Evolutionary conservation across 2,888 invertebrate genomes (phyloP).

Genomic region (Drosophila mercatorum): DNA sequence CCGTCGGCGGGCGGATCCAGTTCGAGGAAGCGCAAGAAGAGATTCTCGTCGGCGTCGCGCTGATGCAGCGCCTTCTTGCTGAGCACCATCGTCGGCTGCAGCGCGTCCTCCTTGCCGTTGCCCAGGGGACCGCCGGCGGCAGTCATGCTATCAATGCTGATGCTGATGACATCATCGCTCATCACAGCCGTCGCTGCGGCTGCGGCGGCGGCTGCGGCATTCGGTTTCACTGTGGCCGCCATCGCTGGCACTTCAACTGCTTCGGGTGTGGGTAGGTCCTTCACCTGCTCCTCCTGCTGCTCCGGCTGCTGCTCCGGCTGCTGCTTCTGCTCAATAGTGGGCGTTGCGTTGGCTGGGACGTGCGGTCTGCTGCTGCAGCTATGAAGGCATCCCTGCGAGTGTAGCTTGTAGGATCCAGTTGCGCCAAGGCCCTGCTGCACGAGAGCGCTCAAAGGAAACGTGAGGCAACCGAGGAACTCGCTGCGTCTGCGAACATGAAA

Average conservation of each 20-base stretch:
- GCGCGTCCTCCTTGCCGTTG: slow-evolving; percentile 41
- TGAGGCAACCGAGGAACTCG: slow-evolving; percentile 97
- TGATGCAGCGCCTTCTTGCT: slow-evolving; percentile 87
- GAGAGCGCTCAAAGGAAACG: slow-evolving; percentile 93
- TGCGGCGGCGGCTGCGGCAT: slow-evolving; percentile 8
- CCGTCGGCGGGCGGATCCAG: slow-evolving; percentile 87
- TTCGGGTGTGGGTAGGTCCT: not conserved
- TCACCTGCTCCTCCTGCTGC: slow-evolving; percentile 1
- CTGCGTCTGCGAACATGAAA: slow-evolving; percentile 89
- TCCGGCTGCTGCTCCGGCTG: slow-evolving; percentile 17
- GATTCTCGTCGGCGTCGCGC: slow-evolving; percentile 89
- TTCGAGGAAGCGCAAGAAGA: slow-evolving; percentile 91
- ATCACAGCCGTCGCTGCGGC: slow-evolving; percentile 57
- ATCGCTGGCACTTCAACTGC: slow-evolving; percentile 36
- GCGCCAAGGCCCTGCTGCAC: slow-evolving; percentile 87
- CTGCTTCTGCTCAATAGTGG: slow-evolving; percentile 24
- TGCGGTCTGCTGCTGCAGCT: slow-evolving; percentile 56
- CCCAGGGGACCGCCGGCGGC: slow-evolving; percentile 14
- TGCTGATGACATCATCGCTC: slow-evolving; percentile 82
- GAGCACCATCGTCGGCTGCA: slow-evolving; percentile 78
- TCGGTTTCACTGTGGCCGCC: slow-evolving; percentile 79
- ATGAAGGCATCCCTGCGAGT: slow-evolving; percentile 88
- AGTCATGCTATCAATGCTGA: slow-evolving; percentile 82
- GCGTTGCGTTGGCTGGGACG: slow-evolving; percentile 32
- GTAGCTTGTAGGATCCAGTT: slow-evolving; percentile 89